These are phyloP conservation scores for Cryptoprocta ferox DNA, from an alignment of 2,797 vertebrate genomes.

Conservation along the genomic window DNA sequence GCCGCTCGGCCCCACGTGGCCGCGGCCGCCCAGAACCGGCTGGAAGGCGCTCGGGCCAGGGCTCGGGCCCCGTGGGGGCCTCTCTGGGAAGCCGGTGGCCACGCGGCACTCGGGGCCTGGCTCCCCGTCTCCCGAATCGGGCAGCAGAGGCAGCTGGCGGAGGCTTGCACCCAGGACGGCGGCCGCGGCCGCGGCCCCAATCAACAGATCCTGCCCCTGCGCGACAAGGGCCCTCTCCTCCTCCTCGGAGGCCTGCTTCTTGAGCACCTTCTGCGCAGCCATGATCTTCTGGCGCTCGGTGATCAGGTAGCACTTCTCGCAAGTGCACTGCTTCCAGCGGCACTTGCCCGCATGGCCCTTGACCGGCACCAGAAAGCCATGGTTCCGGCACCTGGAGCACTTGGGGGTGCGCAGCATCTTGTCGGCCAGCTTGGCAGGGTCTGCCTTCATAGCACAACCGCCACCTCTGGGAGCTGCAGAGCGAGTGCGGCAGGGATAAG, in stretches of 20 bases:
- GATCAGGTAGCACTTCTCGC: conserved; percentile 80
- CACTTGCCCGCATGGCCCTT: conserved; percentile 79
- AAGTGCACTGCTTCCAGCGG: conserved; percentile 80
- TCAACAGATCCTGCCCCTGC: not conserved
- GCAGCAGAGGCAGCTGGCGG: fast-evolving
- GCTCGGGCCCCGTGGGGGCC: not conserved
- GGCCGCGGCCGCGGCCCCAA: not conserved
- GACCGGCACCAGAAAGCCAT: conserved; percentile 76
- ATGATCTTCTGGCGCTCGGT: conserved; percentile 88
- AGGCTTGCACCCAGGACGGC: not conserved
- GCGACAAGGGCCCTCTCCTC: not conserved
- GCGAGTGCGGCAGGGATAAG: conserved; percentile 28
- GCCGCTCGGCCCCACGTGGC: not conserved
- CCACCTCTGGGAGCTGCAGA: conserved; percentile 40
- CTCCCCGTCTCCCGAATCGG: fast-evolving
- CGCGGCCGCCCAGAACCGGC: not conserved
- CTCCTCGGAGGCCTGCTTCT: conserved; percentile 74
- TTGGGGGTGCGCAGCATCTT: conserved; percentile 74
- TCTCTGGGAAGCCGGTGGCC: not conserved
- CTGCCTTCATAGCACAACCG: not conserved
- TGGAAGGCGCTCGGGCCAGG: conserved; percentile 53
- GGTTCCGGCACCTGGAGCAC: conserved; percentile 79
- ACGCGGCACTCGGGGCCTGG: not conserved
- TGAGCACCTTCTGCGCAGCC: conserved; percentile 86
- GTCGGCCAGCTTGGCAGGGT: not conserved